Evolutionary conservation across 2,113 vertebrate species (phyloP).

Genomic region (Dunckerocampus dactyliophorus): DNA sequence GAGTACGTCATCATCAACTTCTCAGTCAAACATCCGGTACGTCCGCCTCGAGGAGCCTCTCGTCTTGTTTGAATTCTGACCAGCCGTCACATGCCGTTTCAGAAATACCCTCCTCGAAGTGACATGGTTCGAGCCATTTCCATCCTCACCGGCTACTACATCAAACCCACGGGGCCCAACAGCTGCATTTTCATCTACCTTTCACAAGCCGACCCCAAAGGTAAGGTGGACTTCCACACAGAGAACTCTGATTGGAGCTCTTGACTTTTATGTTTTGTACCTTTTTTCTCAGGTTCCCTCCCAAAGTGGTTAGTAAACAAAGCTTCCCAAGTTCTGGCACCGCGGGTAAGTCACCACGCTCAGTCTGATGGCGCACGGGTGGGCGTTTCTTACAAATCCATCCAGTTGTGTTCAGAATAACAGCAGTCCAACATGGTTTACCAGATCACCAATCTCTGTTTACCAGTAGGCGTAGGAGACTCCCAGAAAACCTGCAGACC

Average conservation of each 20-base stretch:
- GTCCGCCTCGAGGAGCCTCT: slow-evolving; percentile 1
- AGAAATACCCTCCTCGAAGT: slow-evolving; percentile 72
- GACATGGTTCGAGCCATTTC: slow-evolving; percentile 76
- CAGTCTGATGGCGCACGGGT: no score
- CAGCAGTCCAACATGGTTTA: no score
- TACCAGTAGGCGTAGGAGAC: no score
- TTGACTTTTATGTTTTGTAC: not conserved
- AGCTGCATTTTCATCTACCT: slow-evolving; percentile 78
- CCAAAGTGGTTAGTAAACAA: slow-evolving; percentile 81
- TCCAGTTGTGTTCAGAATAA: no score
- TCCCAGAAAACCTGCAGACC: no score
- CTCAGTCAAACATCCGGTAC: slow-evolving; percentile 78
- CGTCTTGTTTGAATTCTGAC: not conserved
- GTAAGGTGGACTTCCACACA: slow-evolving; percentile 36
- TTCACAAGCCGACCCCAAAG: slow-evolving; percentile 80
- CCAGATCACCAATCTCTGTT: no score
- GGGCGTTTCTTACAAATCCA: no score
- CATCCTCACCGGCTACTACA: slow-evolving; percentile 70
- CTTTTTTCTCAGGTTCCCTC: slow-evolving; percentile 66
- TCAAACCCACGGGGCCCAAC: slow-evolving; percentile 70
- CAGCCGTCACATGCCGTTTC: not conserved
- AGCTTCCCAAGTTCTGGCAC: slow-evolving; percentile 73
- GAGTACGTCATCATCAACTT: slow-evolving; percentile 73
- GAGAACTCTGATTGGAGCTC: not conserved
- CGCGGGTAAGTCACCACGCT: slow-evolving; percentile 58